These are phyloP conservation scores for Strigamia crassipes DNA, from an alignment of 2,888 invertebrate genomes.

Conservation along the genomic window DNA sequence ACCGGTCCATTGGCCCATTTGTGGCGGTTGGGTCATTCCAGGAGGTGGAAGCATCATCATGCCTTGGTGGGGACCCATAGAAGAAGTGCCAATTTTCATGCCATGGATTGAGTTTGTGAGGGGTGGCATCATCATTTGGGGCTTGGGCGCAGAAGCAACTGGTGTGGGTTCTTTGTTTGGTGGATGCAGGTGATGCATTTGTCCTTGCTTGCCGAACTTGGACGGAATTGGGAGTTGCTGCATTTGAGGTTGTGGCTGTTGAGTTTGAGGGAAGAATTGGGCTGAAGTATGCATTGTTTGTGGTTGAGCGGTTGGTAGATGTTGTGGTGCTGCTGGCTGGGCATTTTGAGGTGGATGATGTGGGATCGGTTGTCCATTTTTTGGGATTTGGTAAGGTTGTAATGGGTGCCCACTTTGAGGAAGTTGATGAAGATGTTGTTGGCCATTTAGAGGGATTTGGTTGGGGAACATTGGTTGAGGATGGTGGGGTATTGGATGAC, in stretches of 20 bases:
- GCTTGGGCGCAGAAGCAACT: background rate
- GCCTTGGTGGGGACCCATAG: background rate
- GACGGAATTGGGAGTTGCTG: background rate
- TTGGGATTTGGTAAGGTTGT: background rate
- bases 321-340: background rate
- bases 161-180: background rate
- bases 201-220: background rate
- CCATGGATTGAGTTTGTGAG: background rate
- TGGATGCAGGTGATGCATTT: slow-evolving; percentile 1
- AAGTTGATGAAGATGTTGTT: background rate
- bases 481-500: too few species aligned
- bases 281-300: background rate
- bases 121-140: background rate
- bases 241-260: background rate
- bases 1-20: background rate
- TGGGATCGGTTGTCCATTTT: background rate
- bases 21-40: background rate
- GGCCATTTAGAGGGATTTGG: background rate
- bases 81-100: background rate
- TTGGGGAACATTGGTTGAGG: too few species aligned
- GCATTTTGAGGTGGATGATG: background rate
- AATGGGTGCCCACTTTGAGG: background rate
- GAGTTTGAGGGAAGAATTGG: background rate
- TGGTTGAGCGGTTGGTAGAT: background rate
- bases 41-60: background rate